Evolutionary conservation across 2,888 invertebrate genomes (phyloP).

Genomic region (Alloscopus bannaensis): DNA sequence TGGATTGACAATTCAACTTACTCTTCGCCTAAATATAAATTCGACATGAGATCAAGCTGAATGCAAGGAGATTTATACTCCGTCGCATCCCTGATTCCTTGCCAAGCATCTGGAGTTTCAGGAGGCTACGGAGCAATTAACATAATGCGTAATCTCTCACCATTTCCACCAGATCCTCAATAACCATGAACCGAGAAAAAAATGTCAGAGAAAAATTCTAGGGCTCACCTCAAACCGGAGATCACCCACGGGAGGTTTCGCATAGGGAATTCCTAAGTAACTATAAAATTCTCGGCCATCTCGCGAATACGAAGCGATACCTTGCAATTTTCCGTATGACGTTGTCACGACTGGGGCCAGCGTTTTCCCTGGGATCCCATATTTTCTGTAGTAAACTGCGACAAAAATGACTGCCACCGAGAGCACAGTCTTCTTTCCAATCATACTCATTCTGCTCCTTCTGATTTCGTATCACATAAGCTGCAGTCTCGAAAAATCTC

Average conservation of each 20-base stretch:
- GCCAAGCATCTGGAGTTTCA: slow-evolving; percentile 50
- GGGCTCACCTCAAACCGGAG: slow-evolving; percentile 52
- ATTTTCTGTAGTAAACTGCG: slow-evolving; percentile 43
- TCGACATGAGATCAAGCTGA: slow-evolving; percentile 49
- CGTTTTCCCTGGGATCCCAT: slow-evolving; percentile 40
- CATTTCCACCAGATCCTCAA: no score
- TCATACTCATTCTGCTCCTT: slow-evolving; percentile 29
- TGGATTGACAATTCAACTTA: no score
- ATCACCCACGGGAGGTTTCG: slow-evolving; percentile 35
- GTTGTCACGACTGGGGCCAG: slow-evolving; percentile 58
- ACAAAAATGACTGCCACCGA: slow-evolving; percentile 47
- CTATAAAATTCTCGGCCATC: slow-evolving; percentile 50
- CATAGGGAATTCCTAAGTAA: slow-evolving; percentile 56
- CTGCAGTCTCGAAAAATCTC: no score
- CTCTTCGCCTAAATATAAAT: slow-evolving; percentile 35
- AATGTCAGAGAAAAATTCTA: no score
- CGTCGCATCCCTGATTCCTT: slow-evolving; percentile 50
- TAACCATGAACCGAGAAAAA: no score
- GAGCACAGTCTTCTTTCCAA: slow-evolving; percentile 42
- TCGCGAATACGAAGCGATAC: slow-evolving; percentile 58
- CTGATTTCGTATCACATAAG: neutral
- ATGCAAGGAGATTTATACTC: slow-evolving; percentile 54
- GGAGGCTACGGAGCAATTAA: slow-evolving; percentile 34
- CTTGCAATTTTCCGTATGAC: slow-evolving; percentile 54
- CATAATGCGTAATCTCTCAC: no score